Base-by-base conservation (phyloP, 2,113 vertebrate species). In the Cololabis saira region DNA sequence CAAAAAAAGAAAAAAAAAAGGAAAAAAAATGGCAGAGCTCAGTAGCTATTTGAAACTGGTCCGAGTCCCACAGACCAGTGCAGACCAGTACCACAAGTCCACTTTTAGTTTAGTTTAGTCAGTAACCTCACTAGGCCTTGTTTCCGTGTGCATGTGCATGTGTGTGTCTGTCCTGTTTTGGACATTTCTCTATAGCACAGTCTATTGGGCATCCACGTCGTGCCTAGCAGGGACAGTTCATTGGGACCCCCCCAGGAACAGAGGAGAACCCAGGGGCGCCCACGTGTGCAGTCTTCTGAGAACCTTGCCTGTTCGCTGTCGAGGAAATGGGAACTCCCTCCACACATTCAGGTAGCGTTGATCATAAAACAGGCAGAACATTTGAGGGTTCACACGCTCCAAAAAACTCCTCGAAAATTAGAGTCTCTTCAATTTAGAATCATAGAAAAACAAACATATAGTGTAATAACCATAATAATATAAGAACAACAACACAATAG, bases 11-110 rank as follows among this genome's bases (percentile, higher is more conserved):
- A 37, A 37, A 53, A 30, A 37, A 37, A 37, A 37, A 37, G 10
- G 10, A 37, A 48, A 22, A 50, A 14, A 93, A 85, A 22, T 70
- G 82, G 90, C 90, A 90, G 89, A 92, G 88, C 92, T 90, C 88
- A 93, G 90, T 93, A 92, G 93, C 90, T 92, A 91, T 95, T 94
- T 92, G 90, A 86, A 83, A 84, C 74, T 64, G 77, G 74, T 84
- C 74, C 74, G 61, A 78, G 79, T 85, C 78, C 81, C 67, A 74
- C 69, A 68, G 70, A 82, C 72, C 50, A 76, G 77, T 74, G 51
- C 55, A 74, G 85, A 84, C 72, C 75, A 72, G 84, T 70, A 73
- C 67, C 77, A 57, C 37, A 14, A 74, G 76, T 82, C 83, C 81
- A 80, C 71, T 72, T 69, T 78, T 56, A 74, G 80, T 87, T 81